Conservation (phyloP, 2,113 vertebrate genomes). For the Cinclus mexicanus region DNA sequence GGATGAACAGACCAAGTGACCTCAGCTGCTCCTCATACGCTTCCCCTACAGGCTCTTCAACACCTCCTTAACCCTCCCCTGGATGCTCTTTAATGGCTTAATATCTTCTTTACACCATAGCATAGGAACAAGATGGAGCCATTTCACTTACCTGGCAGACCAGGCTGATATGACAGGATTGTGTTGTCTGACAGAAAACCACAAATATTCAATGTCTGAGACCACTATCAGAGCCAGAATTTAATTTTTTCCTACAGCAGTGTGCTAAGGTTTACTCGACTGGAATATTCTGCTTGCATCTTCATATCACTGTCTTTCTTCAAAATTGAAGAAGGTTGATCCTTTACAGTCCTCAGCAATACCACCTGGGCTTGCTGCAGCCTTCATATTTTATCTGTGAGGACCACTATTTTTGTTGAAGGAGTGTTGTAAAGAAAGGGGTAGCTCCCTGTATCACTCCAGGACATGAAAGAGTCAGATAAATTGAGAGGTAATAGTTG, state of each 20-base stretch:
- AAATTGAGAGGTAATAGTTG: neutral
- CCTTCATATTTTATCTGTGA: neutral
- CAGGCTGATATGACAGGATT: neutral
- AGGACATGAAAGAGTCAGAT: neutral
- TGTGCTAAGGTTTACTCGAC: neutral
- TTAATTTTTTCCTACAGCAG: neutral
- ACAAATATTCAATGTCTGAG: neutral
- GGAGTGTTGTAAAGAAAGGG: neutral
- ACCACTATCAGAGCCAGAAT: neutral
- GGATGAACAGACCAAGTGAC: neutral
- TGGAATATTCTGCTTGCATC: neutral
- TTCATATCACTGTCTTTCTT: neutral
- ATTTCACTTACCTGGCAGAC: neutral
- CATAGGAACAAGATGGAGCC: fast-evolving
- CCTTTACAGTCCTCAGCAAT: neutral
- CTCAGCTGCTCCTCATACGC: fast-evolving
- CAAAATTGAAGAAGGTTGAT: neutral
- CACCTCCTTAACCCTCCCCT: neutral
- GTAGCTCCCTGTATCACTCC: neutral
- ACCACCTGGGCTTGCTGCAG: neutral
- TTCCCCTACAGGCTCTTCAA: neutral
- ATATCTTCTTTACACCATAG: neutral
- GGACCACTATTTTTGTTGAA: neutral
- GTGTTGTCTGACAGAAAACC: neutral
- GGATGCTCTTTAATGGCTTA: neutral